Evolutionary conservation across 2,113 vertebrate species (phyloP).

Genomic region (Mobula hypostoma): DNA sequence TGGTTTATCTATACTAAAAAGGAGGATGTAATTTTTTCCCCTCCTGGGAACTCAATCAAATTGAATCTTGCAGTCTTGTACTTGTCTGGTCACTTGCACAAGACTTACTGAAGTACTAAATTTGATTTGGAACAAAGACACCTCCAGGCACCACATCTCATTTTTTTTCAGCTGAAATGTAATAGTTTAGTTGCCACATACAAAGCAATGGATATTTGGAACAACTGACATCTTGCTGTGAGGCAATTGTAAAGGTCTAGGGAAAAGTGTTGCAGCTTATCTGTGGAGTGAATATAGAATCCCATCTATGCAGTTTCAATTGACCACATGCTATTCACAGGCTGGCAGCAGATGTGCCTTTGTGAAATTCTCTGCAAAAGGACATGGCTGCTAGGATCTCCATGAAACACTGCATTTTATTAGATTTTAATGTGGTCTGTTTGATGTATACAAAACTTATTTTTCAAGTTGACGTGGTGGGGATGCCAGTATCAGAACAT

Average conservation of each 20-base stretch:
- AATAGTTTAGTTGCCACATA: neutral
- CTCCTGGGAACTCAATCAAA: neutral
- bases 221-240: neutral
- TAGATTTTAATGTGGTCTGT: neutral
- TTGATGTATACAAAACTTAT: neutral
- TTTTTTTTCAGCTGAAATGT: neutral
- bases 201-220: too few species aligned
- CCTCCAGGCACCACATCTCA: neutral
- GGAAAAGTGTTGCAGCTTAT: neutral
- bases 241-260: neutral
- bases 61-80: constrained; percentile 17
- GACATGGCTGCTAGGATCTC: neutral
- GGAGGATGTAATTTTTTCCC: neutral
- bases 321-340: constrained; percentile 18
- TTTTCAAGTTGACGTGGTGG: neutral
- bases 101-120: neutral
- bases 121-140: neutral
- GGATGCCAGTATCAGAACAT: neutral
- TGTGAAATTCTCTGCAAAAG: neutral
- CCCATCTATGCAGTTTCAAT: constrained; percentile 7
- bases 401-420: neutral
- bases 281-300: constrained; percentile 13
- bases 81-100: constrained; percentile 26
- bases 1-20: neutral
- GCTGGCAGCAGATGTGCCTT: constrained; percentile 10